Percentiles rank a stretch among this genome's conserved stretches.
phyloP scores from a whole-genome alignment of 2,888 invertebrate genomes.

The Pristionchus exspectatus region DNA sequence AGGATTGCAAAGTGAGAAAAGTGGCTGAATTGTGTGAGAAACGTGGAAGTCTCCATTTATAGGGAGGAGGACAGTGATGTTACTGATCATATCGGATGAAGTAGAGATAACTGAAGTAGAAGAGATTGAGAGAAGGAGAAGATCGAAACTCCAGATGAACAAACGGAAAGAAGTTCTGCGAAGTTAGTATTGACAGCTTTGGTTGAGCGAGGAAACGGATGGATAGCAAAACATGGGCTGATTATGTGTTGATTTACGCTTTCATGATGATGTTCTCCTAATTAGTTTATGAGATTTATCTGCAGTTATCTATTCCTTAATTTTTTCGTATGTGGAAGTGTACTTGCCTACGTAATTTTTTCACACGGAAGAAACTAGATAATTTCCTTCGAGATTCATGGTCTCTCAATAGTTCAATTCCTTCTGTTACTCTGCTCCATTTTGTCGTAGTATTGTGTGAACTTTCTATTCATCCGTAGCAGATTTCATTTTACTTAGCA shows the following conservation, averaged over 20 bases:
- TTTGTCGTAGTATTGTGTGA: background rate
- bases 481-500: background rate
- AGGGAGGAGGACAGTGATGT: background rate
- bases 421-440: background rate
- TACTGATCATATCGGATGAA: background rate
- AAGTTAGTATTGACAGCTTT: constrained; percentile 1
- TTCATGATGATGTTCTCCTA: background rate
- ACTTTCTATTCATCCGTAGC: background rate
- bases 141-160: background rate
- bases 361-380: background rate
- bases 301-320: background rate
- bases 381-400: background rate
- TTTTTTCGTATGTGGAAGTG: background rate
- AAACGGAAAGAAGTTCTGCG: background rate
- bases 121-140: constrained; percentile 9
- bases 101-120: constrained; percentile 9
- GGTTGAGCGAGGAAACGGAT: background rate
- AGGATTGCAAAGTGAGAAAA: background rate
- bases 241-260: background rate
- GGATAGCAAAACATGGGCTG: constrained; percentile 1
- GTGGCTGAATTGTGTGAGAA: background rate
- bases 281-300: background rate
- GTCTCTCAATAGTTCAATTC: background rate
- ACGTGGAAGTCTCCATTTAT: background rate
- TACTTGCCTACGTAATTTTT: background rate